Evolutionary conservation across 2,888 invertebrate genomes (phyloP).

Genomic region (Hipparchia semele): DNA sequence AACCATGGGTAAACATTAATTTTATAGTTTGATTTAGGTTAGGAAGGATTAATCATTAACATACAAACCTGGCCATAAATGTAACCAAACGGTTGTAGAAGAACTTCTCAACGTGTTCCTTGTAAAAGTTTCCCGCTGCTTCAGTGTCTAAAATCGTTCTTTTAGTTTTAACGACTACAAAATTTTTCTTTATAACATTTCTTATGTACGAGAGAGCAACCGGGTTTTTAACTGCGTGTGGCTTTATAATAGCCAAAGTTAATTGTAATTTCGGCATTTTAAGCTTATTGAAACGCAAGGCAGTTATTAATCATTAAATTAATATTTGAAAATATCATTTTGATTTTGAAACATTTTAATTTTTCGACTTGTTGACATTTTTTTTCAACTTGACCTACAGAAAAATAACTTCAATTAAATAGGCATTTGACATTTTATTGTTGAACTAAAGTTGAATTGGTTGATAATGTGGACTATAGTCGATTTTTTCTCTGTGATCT

Average conservation of each 20-base stretch:
- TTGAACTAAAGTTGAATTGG: not conserved
- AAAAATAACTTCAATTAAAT: not conserved
- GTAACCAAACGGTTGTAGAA: conserved; percentile 92
- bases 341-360: too few relatives aligned
- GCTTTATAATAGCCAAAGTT: conserved; percentile 94
- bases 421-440: not conserved
- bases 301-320: not conserved
- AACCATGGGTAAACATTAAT: too few relatives aligned
- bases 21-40: too few relatives aligned
- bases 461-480: not conserved
- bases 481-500: not conserved
- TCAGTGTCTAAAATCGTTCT: conserved; percentile 83
- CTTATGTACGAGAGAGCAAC: conserved; percentile 87
- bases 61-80: conserved; percentile 89
- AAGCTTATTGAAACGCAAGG: not conserved
- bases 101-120: conserved; percentile 91
- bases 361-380: conserved; percentile 11
- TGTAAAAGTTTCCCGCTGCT: conserved; percentile 90
- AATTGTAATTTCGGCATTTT: conserved; percentile 83
- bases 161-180: conserved; percentile 88
- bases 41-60: too few relatives aligned
- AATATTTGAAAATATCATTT: too few relatives aligned
- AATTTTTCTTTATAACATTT: conserved; percentile 86
- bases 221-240: conserved; percentile 91
- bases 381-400: not conserved